Percentiles rank a stretch among this genome's conserved stretches.
phyloP scores from a whole-genome alignment of 2,113 vertebrate genomes.

The Mobula birostris region DNA sequence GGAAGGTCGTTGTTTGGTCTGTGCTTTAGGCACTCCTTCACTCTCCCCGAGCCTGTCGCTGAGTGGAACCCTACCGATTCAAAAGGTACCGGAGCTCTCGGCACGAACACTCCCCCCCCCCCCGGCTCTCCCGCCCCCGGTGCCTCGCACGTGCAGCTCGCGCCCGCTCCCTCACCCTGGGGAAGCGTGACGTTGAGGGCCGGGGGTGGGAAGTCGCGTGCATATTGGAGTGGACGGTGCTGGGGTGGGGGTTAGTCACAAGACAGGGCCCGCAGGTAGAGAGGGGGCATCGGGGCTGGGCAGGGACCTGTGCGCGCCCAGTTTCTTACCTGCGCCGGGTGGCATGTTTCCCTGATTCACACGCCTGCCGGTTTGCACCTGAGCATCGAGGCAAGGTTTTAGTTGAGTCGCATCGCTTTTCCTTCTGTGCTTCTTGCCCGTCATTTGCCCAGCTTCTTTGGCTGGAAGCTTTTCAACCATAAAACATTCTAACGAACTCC shows the following conservation, averaged over 20 bases:
- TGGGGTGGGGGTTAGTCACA: neutral
- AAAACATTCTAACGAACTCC: neutral
- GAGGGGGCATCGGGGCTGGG: neutral
- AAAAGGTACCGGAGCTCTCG: neutral
- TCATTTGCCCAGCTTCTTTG: neutral
- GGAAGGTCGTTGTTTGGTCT: too few relatives aligned
- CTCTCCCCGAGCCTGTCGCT: too few relatives aligned
- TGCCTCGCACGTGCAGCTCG: conserved; percentile 24
- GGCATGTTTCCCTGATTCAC: neutral
- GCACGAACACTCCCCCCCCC: neutral
- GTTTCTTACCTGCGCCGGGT: neutral
- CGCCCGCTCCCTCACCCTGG: conserved; percentile 35
- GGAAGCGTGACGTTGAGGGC: too few relatives aligned
- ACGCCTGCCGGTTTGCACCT: neutral
- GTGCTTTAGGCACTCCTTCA: too few relatives aligned
- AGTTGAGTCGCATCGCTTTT: too few relatives aligned
- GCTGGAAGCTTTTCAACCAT: neutral
- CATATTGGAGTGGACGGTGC: too few relatives aligned
- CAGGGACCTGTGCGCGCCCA: neutral
- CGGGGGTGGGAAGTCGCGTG: neutral
- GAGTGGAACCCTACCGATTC: conserved; percentile 6
- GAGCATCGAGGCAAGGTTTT: neutral
- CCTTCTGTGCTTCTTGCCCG: too few relatives aligned
- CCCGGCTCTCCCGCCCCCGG: neutral
- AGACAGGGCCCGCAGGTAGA: neutral